phyloP scores from a whole-genome alignment of 2,113 vertebrate species.

The Thunnus thynnus region DNA sequence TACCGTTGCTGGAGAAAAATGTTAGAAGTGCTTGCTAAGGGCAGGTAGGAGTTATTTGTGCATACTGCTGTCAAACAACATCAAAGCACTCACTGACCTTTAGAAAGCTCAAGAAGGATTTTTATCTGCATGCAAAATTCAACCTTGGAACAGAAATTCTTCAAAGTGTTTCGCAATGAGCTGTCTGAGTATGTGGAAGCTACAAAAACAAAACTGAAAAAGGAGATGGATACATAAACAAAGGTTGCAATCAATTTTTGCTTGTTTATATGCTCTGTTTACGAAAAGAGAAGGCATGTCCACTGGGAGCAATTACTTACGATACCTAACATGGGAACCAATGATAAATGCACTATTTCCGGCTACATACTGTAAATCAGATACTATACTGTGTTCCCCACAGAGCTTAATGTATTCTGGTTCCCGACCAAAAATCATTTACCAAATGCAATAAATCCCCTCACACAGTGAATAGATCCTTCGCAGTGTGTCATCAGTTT shows the following conservation, averaged over 20 bases:
- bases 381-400: constrained; percentile 37
- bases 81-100: constrained; percentile 73
- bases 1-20: constrained; percentile 50
- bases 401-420: constrained; percentile 66
- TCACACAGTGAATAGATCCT: constrained; percentile 42
- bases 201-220: constrained; percentile 29
- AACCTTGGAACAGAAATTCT: constrained; percentile 44
- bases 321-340: constrained; percentile 49
- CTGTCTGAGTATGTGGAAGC: not conserved
- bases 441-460: constrained; percentile 64
- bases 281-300: constrained; percentile 33
- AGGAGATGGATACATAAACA: constrained; percentile 43
- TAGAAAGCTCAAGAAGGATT: constrained; percentile 57
- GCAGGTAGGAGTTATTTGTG: constrained; percentile 63
- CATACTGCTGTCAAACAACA: constrained; percentile 61
- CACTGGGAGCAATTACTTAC: constrained; percentile 50
- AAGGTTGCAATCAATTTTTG: constrained; percentile 26
- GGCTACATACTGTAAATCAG: constrained; percentile 59
- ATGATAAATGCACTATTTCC: constrained; percentile 64
- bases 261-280: constrained; percentile 47
- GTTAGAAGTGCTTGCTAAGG: constrained; percentile 50
- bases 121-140: constrained; percentile 66
- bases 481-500: constrained; percentile 47
- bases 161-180: constrained; percentile 7
- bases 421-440: constrained; percentile 65